Percentiles rank a stretch among this genome's conserved stretches.
Conservation (phyloP, 2,888 invertebrate species). For the Hydropsyche betteni region DNA sequence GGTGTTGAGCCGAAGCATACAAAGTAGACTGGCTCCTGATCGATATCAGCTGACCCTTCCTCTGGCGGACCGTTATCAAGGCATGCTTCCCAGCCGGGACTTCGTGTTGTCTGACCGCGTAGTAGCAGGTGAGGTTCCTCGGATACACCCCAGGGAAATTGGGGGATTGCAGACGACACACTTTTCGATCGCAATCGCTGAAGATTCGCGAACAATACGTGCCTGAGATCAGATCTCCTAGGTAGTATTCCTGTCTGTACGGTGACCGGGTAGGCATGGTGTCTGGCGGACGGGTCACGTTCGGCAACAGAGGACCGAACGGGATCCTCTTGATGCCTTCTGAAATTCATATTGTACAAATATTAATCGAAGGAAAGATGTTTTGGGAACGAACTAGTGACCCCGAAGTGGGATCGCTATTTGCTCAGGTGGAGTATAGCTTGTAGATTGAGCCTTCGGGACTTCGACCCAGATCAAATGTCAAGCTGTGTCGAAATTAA, state of each 20-base stretch:
- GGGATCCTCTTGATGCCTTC: too few relatives aligned
- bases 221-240: constrained; percentile 89
- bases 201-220: constrained; percentile 93
- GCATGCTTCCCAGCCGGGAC: constrained; percentile 89
- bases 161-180: constrained; percentile 89
- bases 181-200: constrained; percentile 90
- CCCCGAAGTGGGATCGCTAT: too few relatives aligned
- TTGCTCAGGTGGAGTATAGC: too few relatives aligned
- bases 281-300: constrained; percentile 17
- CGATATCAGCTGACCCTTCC: constrained; percentile 85
- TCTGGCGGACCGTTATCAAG: constrained; percentile 84
- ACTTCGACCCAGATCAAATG: constrained; percentile 23
- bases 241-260: constrained; percentile 71
- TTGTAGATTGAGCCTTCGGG: neutral
- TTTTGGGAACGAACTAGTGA: too few relatives aligned
- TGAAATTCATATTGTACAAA: too few relatives aligned
- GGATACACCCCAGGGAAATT: constrained; percentile 95
- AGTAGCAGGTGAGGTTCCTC: constrained; percentile 93
- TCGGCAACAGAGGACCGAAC: neutral
- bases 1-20: constrained; percentile 69
- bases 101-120: constrained; percentile 86
- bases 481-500: constrained; percentile 18
- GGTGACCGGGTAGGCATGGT: constrained; percentile 58
- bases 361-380: too few relatives aligned
- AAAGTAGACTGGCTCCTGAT: constrained; percentile 80